Conservation (phyloP, 2,888 invertebrate species). For the Drosophila nr. fundita region DNA sequence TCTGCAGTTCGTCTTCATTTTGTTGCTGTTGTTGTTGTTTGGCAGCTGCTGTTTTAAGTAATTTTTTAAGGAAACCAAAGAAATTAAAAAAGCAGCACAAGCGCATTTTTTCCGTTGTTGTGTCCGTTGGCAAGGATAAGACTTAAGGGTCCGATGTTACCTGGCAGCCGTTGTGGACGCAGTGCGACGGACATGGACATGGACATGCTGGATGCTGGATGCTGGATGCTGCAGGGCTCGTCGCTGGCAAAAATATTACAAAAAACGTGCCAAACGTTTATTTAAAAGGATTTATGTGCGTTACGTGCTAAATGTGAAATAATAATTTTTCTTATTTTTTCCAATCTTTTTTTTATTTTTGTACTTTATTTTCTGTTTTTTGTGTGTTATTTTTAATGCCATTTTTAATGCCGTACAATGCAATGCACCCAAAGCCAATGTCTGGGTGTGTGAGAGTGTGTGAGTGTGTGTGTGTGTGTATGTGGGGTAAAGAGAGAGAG, state of each 20-base stretch:
- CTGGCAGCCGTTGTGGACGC: conserved; percentile 38
- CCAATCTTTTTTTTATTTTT: conserved; percentile 10
- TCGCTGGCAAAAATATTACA: conserved; percentile 66
- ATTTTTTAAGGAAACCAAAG: conserved; percentile 70
- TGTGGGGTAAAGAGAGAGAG: conserved; percentile 2
- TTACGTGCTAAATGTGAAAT: conserved; percentile 82
- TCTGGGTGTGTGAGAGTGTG: background rate
- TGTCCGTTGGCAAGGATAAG: conserved; percentile 58
- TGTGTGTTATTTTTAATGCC: conserved; percentile 57
- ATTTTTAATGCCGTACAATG: conserved; percentile 61
- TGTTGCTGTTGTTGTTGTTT: conserved; percentile 2
- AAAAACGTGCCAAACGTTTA: conserved; percentile 83
- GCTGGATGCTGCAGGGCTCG: conserved; percentile 22
- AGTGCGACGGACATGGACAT: conserved; percentile 7
- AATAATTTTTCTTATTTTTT: conserved; percentile 71
- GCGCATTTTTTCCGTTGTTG: background rate
- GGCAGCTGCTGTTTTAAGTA: conserved; percentile 59
- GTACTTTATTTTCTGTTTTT: conserved; percentile 24
- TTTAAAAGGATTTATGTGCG: conserved; percentile 82
- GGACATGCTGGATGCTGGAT: conserved; percentile 18
- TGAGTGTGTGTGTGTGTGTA: background rate
- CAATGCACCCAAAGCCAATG: conserved; percentile 49
- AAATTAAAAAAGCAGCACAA: conserved; percentile 57
- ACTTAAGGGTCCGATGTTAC: conserved; percentile 67
- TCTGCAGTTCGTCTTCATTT: background rate